Evolutionary conservation across 2,888 invertebrate species (phyloP).

Genomic region (Ormyrus thymus): DNA sequence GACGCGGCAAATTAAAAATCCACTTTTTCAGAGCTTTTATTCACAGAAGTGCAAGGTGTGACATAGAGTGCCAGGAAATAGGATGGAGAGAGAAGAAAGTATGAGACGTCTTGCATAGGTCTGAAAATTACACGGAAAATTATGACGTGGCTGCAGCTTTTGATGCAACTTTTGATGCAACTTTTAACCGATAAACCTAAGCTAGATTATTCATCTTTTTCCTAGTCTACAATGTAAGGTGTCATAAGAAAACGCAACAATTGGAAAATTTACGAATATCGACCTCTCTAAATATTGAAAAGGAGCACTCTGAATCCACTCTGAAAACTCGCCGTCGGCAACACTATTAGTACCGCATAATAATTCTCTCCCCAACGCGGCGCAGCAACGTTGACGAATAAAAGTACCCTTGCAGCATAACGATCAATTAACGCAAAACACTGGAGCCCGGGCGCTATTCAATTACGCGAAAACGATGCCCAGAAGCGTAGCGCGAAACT

Average conservation of each 20-base stretch:
- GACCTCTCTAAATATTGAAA: too few species aligned
- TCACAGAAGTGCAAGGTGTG: background rate
- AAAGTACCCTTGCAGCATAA: too few species aligned
- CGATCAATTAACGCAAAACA: too few species aligned
- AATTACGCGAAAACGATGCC: background rate
- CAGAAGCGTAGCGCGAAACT: background rate
- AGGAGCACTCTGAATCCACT: too few species aligned
- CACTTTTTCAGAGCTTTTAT: background rate
- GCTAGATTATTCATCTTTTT: too few species aligned
- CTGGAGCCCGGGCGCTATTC: background rate
- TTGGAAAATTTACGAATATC: too few species aligned
- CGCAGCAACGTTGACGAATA: too few species aligned
- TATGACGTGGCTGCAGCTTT: background rate
- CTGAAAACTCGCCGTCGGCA: too few species aligned
- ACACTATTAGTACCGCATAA: too few species aligned
- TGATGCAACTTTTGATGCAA: background rate
- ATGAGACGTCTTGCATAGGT: background rate
- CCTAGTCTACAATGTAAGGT: too few species aligned
- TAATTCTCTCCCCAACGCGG: too few species aligned
- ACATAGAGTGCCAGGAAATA: background rate
- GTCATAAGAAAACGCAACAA: too few species aligned
- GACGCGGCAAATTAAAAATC: slow-evolving; percentile 36
- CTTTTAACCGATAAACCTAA: background rate
- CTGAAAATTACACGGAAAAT: background rate
- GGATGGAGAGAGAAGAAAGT: background rate